Base-by-base conservation (phyloP, 2,797 vertebrate species). In the Leptodactylus fallax region DNA sequence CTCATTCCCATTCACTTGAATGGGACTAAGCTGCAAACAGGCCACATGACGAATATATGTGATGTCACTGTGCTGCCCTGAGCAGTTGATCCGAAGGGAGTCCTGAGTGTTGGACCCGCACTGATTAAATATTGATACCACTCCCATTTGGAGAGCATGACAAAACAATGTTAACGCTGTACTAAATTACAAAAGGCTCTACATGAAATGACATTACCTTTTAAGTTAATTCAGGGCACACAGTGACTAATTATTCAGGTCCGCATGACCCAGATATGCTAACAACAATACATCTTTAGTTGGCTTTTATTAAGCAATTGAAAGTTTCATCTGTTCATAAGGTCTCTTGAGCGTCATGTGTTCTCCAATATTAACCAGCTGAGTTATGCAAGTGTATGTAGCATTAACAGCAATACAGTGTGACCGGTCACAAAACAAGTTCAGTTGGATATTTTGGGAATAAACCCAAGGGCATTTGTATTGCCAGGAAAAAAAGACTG, bases 371-470 rank as follows among this genome's bases (percentile, higher is more conserved):
- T 60, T 72, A 47, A 84, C 55, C 27, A 23, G 55, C 3, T 4
- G 3, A 17, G n/a, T 25, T 25, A 55, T 65, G 78, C 23, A 51
- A 85, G 25, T 45, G n/a, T 65, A 47, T 47, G 53, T 14, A 74
- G 53, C 36, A 25, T 61, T 10, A 23, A 14, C 17, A 25, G 78
- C 74, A 81, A 72, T 36, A 19, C n/a, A 63, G 27, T 55, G 56
- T 63, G 58, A 63, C 58, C 78, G 81, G 79, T 81, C 58, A 60
- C 65, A 56, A 81, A 74, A 81, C 79, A 51, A 63, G 85, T 87
- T 74, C 65, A 81, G n/a, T 36, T 27, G 67, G 67, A 87, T 87
- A 87, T 81, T 74, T 81, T 81, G 85, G 27, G 55, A 81, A n/a
- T 45, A 56, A 72, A 60, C 14, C 21, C 78, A 87, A 74, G 78